Evolutionary conservation across 2,797 vertebrate genomes (phyloP).

Genomic region (Limosa lapponica): DNA sequence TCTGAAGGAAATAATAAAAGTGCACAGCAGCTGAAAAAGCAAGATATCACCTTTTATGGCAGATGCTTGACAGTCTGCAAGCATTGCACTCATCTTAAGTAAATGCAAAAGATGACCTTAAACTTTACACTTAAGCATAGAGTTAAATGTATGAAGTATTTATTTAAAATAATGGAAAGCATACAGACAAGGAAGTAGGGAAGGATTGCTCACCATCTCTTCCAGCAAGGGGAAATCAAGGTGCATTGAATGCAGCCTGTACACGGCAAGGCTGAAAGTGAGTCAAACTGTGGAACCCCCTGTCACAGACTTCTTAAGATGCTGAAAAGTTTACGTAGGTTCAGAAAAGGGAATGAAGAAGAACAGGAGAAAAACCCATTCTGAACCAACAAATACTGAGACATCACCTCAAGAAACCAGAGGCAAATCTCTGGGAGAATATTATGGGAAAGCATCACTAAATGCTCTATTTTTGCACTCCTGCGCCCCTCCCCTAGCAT

Average conservation of each 20-base stretch:
- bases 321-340: neutral
- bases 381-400: neutral
- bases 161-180: neutral
- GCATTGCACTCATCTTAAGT: neutral
- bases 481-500: neutral
- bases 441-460: neutral
- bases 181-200: neutral
- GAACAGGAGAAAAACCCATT: neutral
- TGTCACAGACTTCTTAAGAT: neutral
- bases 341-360: neutral
- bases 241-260: neutral
- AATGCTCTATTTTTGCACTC: neutral
- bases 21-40: neutral
- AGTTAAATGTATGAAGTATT: neutral
- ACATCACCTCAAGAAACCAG: neutral
- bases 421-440: neutral
- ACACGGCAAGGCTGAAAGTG: neutral
- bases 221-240: neutral
- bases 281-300: neutral
- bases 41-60: neutral
- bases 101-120: neutral
- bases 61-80: neutral
- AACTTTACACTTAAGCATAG: neutral
- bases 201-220: neutral
- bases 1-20: slow-evolving; percentile 11